Conservation (phyloP, 2,113 vertebrate species). For the Archilochus colubris region DNA sequence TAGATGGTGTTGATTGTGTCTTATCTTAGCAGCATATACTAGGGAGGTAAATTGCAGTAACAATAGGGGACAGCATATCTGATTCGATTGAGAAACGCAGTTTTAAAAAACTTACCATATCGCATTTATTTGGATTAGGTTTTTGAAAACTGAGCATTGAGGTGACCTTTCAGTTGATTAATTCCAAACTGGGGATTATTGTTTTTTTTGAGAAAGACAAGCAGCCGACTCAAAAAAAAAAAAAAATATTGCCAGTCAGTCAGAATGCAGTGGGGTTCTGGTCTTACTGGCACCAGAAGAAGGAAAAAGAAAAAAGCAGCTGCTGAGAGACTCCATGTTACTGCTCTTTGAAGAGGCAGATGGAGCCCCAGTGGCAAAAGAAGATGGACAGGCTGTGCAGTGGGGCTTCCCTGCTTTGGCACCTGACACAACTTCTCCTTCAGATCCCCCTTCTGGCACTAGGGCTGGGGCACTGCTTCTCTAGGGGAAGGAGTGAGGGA, state of each 20-base stretch:
- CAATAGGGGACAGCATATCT: constrained; percentile 38
- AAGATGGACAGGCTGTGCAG: accelerated
- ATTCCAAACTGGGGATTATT: constrained; percentile 17
- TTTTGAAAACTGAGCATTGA: background rate
- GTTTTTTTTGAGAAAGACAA: background rate
- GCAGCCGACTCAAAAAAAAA: background rate
- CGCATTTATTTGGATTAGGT: background rate
- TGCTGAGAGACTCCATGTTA: background rate
- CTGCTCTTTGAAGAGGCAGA: background rate
- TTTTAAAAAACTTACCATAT: background rate
- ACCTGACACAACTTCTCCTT: background rate
- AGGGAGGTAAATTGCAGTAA: constrained; percentile 46
- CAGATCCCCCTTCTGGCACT: accelerated
- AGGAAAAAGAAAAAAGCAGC: background rate
- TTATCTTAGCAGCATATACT: constrained; percentile 32
- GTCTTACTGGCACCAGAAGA: background rate
- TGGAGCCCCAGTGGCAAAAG: background rate
- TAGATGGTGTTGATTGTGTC: constrained; percentile 51
- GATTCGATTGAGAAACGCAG: background rate
- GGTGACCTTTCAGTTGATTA: constrained; percentile 39
- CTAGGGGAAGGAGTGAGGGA: accelerated
- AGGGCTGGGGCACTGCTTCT: background rate
- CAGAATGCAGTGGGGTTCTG: background rate
- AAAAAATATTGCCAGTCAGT: background rate
- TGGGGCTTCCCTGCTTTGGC: accelerated